Base-by-base conservation (phyloP, 2,888 invertebrate species). In the Amiota communis region DNA sequence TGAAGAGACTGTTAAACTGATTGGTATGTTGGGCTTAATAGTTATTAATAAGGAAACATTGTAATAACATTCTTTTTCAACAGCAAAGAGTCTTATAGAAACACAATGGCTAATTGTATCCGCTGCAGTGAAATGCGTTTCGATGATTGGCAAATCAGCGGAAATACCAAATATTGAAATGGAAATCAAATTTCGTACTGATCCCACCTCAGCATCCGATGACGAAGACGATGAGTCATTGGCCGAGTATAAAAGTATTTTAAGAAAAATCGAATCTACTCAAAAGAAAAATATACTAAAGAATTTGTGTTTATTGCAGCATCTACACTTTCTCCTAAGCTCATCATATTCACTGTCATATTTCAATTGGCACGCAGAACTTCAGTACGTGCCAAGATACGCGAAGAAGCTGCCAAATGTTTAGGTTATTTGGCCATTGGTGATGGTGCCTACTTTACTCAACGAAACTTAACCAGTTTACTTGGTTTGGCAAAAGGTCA, bases 361-460 rank as follows among this genome's bases (percentile, higher is more conserved):
- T 92, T 95, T 78, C 92, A 92, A 68, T 91, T 95, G 48, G 91
- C 96, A 73, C 93, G 92, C n/a, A 94, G 94, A 84, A 90, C 92
- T 0, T 95, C 95, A 82, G 89, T 93, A 10, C 92, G 93, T 15
- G 92, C 93, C 0, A 95, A 95, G 89, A 92, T 95, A 61, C 91
- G 93, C 77, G 97, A 97, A 87, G 93, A 93, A 82, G 94, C 96
- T 48, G 93, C 95, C 8, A 92, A 92, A 79, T 93, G 96, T 71
- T 89, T 96, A 53, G 97, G 97, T 0, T 91, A 94, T 80, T 88
- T 97, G 79, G 96, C 96, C 83, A 93, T 97, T 70, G 97, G 97
- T 0, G 97, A 97, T 87, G 91, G 92, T 72, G 93, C 95, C 81
- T 93, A 94, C 36, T 93, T 94, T 79, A 92, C 94, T 0, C 92